Evolutionary conservation across 2,797 vertebrate genomes (phyloP).

Genomic region (Molothrus aeneus): DNA sequence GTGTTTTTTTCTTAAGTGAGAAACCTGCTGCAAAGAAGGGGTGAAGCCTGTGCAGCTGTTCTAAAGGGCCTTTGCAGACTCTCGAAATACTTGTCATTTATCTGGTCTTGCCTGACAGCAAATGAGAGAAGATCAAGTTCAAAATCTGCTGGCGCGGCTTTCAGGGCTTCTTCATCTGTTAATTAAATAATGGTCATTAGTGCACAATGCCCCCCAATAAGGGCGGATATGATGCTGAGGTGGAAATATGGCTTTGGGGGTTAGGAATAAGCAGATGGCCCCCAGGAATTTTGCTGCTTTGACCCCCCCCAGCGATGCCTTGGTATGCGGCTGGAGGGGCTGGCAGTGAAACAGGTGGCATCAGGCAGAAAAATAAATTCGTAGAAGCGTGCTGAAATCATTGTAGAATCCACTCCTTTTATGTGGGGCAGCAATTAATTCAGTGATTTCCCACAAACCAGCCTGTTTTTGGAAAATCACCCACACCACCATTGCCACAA

Average conservation of each 20-base stretch:
- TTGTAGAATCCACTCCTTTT: slow-evolving; percentile 60
- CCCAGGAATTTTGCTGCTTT: slow-evolving; percentile 65
- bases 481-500: neutral
- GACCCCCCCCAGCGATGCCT: slow-evolving; percentile 28
- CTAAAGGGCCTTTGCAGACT: slow-evolving; percentile 82
- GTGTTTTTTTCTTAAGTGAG: slow-evolving; percentile 98
- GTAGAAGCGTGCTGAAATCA: slow-evolving; percentile 66
- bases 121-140: slow-evolving; percentile 88
- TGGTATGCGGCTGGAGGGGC: slow-evolving; percentile 60
- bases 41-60: slow-evolving; percentile 95
- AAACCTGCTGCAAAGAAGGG: slow-evolving; percentile 95
- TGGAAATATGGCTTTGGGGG: slow-evolving; percentile 51
- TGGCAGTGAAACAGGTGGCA: slow-evolving; percentile 70
- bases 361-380: slow-evolving; percentile 70
- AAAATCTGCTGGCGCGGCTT: slow-evolving; percentile 78
- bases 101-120: slow-evolving; percentile 93
- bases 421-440: slow-evolving; percentile 61
- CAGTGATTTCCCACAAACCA: slow-evolving; percentile 50
- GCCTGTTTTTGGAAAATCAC: slow-evolving; percentile 46
- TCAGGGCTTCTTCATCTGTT: slow-evolving; percentile 81
- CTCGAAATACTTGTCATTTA: slow-evolving; percentile 92
- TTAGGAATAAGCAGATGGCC: slow-evolving; percentile 71
- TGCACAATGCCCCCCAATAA: slow-evolving; percentile 57
- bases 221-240: slow-evolving; percentile 28
- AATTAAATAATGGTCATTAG: slow-evolving; percentile 82